phyloP scores from a whole-genome alignment of 92 coral and sea anemone genomes.

The Epizoanthus scotinus region DNA sequence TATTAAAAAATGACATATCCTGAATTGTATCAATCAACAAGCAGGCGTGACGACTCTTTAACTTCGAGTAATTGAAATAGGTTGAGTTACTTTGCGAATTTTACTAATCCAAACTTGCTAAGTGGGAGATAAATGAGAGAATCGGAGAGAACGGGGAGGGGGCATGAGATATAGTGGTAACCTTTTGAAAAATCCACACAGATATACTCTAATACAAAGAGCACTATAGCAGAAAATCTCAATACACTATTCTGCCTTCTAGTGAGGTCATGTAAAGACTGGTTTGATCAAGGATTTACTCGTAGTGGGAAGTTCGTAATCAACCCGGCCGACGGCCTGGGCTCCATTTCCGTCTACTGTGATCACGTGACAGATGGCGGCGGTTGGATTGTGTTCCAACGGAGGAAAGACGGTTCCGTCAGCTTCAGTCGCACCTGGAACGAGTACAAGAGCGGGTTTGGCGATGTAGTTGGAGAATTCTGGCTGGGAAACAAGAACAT shows the following conservation, averaged over 20 bases:
- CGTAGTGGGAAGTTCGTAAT: conserved; percentile 41
- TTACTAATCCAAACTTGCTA: too few relatives aligned
- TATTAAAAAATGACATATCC: too few relatives aligned
- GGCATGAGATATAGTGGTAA: too few relatives aligned
- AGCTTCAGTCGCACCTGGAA: conserved; percentile 57
- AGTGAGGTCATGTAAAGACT: conserved; percentile 59
- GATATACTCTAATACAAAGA: too few relatives aligned
- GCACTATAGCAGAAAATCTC: neutral
- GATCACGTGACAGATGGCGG: conserved; percentile 45
- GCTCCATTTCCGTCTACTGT: conserved; percentile 15
- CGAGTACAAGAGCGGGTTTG: conserved; percentile 66
- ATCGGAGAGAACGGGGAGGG: too few relatives aligned
- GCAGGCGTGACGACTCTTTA: too few relatives aligned
- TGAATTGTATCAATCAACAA: too few relatives aligned
- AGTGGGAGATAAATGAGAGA: too few relatives aligned
- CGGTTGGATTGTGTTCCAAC: conserved; percentile 48
- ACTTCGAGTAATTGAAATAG: too few relatives aligned
- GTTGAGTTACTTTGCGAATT: too few relatives aligned
- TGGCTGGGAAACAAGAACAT: conserved; percentile 64
- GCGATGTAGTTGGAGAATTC: conserved; percentile 36
- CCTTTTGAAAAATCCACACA: too few relatives aligned
- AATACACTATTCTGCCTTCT: neutral
- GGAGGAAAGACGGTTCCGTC: conserved; percentile 48
- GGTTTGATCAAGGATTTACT: conserved; percentile 45
- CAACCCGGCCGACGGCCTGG: conserved; percentile 11